phyloP scores from a whole-genome alignment of 1,140 invertebrate genomes.

The Drosophila ercepeae region DNA sequence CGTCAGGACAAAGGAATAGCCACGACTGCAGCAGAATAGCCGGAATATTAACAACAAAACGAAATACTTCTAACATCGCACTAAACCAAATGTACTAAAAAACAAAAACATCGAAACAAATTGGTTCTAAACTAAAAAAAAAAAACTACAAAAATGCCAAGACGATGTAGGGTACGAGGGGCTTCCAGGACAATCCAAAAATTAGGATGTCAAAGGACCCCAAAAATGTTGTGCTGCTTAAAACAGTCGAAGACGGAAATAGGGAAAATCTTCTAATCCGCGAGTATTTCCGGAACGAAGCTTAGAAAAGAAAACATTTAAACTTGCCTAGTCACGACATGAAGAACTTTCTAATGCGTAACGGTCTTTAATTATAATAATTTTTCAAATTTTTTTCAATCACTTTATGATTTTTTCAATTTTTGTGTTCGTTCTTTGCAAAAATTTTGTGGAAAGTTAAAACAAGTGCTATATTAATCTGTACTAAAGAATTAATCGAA shows the following conservation, averaged over 20 bases:
- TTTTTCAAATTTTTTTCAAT: slow-evolving; percentile 22
- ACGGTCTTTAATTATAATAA: slow-evolving; percentile 39
- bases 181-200: neutral
- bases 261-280: neutral
- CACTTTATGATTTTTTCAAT: slow-evolving; percentile 29
- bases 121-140: slow-evolving; percentile 48
- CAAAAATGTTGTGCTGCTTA: slow-evolving; percentile 15
- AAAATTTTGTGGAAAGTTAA: slow-evolving; percentile 39
- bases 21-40: slow-evolving; percentile 12
- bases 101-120: slow-evolving; percentile 4
- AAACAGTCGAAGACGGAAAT: neutral
- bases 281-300: slow-evolving; percentile 25
- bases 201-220: neutral
- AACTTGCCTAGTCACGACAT: slow-evolving; percentile 81
- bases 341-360: slow-evolving; percentile 71
- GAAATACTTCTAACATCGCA: slow-evolving; percentile 70
- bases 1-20: neutral
- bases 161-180: slow-evolving; percentile 11
- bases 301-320: slow-evolving; percentile 28
- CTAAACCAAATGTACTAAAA: slow-evolving; percentile 66
- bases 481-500: slow-evolving; percentile 55
- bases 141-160: slow-evolving; percentile 33
- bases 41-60: slow-evolving; percentile 32
- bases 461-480: slow-evolving; percentile 76
- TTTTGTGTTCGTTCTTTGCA: slow-evolving; percentile 22